phyloP scores from a whole-genome alignment of 2,888 invertebrate genomes.

The Napeogenes inachia region DNA sequence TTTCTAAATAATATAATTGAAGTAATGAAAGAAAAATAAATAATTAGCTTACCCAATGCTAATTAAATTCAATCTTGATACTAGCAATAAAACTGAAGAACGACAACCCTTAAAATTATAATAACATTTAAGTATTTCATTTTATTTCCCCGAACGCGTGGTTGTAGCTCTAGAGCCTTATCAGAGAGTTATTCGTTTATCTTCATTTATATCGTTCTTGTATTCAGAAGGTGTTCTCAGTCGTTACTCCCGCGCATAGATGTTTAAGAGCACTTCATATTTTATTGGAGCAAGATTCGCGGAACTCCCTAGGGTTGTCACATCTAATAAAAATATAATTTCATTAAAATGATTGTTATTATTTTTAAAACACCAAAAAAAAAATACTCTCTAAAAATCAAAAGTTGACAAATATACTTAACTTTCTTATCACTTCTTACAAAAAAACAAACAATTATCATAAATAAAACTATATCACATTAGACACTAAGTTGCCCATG shows the following conservation, averaged over 20 bases:
- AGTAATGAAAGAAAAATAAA: too few relatives aligned
- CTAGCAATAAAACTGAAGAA: too few relatives aligned
- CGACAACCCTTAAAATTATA: slow-evolving; percentile 6
- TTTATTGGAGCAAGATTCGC: slow-evolving; percentile 71
- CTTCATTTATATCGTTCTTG: slow-evolving; percentile 41
- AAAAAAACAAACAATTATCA: too few relatives aligned
- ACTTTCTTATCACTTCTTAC: too few relatives aligned
- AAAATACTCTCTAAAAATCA: too few relatives aligned
- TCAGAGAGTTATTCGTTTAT: slow-evolving; percentile 36
- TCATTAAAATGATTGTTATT: too few relatives aligned
- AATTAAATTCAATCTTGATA: too few relatives aligned
- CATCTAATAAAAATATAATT: neutral
- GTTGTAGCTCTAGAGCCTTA: slow-evolving; percentile 18
- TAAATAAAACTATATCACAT: neutral
- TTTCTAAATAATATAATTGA: too few relatives aligned
- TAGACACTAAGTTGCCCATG: neutral
- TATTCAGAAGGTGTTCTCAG: slow-evolving; percentile 74
- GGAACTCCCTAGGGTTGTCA: slow-evolving; percentile 46
- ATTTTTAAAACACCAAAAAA: too few relatives aligned
- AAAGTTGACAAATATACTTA: too few relatives aligned
- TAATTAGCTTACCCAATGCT: too few relatives aligned
- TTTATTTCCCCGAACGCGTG: slow-evolving; percentile 13
- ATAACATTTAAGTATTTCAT: slow-evolving; percentile 3
- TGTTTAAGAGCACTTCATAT: slow-evolving; percentile 70
- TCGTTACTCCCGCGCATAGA: slow-evolving; percentile 68